phyloP scores from a whole-genome alignment of 1,140 invertebrate genomes.

The Eciton burchellii region DNA sequence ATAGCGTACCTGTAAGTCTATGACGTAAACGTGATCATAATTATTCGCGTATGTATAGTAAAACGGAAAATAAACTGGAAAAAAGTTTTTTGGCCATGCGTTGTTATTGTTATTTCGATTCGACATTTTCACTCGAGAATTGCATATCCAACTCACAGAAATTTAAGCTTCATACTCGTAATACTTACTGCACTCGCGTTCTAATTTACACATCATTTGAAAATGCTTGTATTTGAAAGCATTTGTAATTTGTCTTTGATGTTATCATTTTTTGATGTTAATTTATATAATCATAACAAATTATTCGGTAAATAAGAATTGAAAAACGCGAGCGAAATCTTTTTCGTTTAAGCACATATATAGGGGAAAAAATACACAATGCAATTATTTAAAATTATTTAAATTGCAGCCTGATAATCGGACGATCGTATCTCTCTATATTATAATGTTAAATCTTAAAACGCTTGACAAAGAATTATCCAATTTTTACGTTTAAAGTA shows the following conservation, averaged over 20 bases:
- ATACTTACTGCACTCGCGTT: neutral
- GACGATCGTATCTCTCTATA: neutral
- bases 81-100: neutral
- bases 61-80: neutral
- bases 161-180: neutral
- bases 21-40: neutral
- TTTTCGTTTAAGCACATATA: constrained; percentile 7
- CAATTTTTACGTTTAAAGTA: too few species aligned
- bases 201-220: constrained; percentile 14
- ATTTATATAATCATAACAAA: too few species aligned
- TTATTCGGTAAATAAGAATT: too few species aligned
- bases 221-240: neutral
- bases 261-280: too few species aligned
- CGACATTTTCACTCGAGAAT: neutral
- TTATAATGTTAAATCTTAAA: neutral
- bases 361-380: constrained; percentile 15
- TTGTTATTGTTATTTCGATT: too few species aligned
- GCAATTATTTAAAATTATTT: too few species aligned
- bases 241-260: too few species aligned
- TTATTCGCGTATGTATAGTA: too few species aligned
- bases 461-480: neutral
- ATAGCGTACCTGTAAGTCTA: neutral
- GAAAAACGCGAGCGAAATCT: neutral
- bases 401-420: neutral
- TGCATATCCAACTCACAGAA: too few species aligned